phyloP scores from a whole-genome alignment of 2,797 vertebrate species.

The Gymnothorax reevesii region DNA sequence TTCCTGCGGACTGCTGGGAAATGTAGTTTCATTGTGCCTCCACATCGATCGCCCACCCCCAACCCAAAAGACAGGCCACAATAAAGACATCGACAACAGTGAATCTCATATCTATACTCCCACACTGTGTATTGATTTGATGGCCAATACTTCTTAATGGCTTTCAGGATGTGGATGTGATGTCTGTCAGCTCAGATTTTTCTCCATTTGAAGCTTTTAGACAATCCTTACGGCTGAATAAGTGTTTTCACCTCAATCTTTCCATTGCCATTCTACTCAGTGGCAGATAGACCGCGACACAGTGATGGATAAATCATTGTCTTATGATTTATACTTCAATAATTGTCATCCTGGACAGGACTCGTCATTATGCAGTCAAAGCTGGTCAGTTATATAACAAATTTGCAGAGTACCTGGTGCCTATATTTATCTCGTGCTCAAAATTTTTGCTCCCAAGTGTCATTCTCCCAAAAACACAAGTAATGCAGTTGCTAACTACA shows the following conservation, averaged over 20 bases:
- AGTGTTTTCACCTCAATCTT: neutral
- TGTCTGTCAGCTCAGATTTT: neutral
- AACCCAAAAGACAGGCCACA: neutral
- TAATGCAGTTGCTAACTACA: neutral
- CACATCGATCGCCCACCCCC: no score
- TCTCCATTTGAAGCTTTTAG: neutral
- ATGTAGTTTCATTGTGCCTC: no score
- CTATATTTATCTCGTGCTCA: neutral
- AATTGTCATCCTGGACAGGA: neutral
- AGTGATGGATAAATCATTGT: neutral
- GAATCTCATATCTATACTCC: neutral
- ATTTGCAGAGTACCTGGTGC: neutral
- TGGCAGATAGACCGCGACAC: neutral
- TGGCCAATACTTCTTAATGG: neutral
- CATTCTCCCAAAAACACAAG: neutral
- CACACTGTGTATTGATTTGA: neutral
- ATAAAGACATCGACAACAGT: neutral
- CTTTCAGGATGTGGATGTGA: neutral
- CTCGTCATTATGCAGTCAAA: neutral
- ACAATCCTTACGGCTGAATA: neutral
- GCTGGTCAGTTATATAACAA: neutral
- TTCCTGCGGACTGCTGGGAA: no score
- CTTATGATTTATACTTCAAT: neutral
- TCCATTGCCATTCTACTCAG: neutral
- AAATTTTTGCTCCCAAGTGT: neutral